These are phyloP conservation scores for Ptychobarbus kaznakovi DNA, from an alignment of 2,797 vertebrate species.

Conservation along the genomic window DNA sequence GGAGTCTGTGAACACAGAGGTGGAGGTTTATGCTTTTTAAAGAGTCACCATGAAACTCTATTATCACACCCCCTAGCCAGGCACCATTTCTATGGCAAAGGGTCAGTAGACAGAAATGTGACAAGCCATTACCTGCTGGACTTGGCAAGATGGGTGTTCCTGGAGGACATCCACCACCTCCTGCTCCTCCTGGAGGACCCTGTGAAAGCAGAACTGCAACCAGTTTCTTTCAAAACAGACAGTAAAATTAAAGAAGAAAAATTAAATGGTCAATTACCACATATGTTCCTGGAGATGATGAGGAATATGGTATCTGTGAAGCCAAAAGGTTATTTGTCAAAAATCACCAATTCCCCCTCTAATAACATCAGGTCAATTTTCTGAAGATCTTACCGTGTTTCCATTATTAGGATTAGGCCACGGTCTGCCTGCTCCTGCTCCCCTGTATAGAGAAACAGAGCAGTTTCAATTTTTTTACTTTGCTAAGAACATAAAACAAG, in stretches of 20 bases:
- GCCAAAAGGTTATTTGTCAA: constrained; percentile 45
- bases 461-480: constrained; percentile 16
- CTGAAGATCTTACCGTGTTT: constrained; percentile 88
- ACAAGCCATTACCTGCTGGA: constrained; percentile 87
- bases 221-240: neutral
- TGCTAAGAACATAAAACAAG: neutral
- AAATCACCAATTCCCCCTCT: neutral
- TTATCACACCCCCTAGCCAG: neutral
- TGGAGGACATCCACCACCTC: constrained; percentile 93
- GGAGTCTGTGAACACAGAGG: constrained; percentile 83
- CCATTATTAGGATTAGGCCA: constrained; percentile 98
- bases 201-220: constrained; percentile 36
- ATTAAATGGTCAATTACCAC: constrained; percentile 85
- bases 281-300: constrained; percentile 96
- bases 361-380: neutral
- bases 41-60: neutral
- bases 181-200: constrained; percentile 86
- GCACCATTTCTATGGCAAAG: neutral
- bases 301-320: constrained; percentile 95
- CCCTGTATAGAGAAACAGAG: constrained; percentile 76
- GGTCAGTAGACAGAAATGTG: neutral
- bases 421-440: constrained; percentile 91
- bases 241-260: neutral
- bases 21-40: neutral
- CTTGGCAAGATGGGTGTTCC: constrained; percentile 99